These are phyloP conservation scores for Phortica okadai DNA, from an alignment of 2,888 invertebrate species.

Conservation along the genomic window DNA sequence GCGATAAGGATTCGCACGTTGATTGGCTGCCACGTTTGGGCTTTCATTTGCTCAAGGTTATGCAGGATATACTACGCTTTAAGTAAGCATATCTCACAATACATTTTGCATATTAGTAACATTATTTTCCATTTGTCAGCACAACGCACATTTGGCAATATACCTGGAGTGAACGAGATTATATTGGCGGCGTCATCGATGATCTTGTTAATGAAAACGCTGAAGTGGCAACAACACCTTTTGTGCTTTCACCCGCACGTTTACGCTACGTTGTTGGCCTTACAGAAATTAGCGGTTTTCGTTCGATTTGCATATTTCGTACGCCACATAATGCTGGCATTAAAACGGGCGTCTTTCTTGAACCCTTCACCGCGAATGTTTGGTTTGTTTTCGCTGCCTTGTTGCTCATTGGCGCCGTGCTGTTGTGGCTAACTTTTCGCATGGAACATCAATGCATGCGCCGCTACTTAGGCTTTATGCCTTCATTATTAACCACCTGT, in stretches of 20 bases:
- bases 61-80: slow-evolving; percentile 64
- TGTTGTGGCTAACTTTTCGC: slow-evolving; percentile 73
- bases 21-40: slow-evolving; percentile 66
- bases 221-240: slow-evolving; percentile 59
- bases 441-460: slow-evolving; percentile 61
- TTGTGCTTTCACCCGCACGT: slow-evolving; percentile 55
- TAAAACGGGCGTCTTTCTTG: slow-evolving; percentile 79
- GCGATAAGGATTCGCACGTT: slow-evolving; percentile 54
- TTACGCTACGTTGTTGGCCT: slow-evolving; percentile 49
- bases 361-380: slow-evolving; percentile 79
- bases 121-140: slow-evolving; percentile 47
- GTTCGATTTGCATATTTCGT: slow-evolving; percentile 79
- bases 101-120: background rate
- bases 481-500: slow-evolving; percentile 69
- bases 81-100: slow-evolving; percentile 54
- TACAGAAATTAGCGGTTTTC: slow-evolving; percentile 59
- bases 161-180: slow-evolving; percentile 64
- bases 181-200: slow-evolving; percentile 67
- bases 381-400: slow-evolving; percentile 78
- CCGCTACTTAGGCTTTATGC: slow-evolving; percentile 57
- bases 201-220: slow-evolving; percentile 58
- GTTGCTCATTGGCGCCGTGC: slow-evolving; percentile 66
- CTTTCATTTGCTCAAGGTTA: slow-evolving; percentile 52
- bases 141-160: slow-evolving; percentile 49
- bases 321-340: slow-evolving; percentile 79